Base-by-base conservation (phyloP, 2,888 invertebrate species). In the Eupithecia insigniata region DNA sequence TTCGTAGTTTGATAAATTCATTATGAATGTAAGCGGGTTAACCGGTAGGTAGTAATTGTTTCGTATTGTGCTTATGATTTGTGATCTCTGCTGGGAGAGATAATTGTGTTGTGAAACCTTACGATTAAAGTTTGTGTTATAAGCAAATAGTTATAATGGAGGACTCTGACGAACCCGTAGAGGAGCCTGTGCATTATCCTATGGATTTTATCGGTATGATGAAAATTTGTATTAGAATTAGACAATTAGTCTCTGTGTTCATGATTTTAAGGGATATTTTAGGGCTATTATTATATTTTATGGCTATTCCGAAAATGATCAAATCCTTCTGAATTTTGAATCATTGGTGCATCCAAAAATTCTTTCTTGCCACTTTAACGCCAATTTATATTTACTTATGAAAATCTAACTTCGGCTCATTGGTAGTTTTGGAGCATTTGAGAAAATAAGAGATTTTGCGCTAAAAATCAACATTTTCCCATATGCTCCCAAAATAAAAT, bases 71-170 rank as follows among this genome's bases (percentile, higher is more conserved):
- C 28, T 14, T 12, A 55, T 60, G 28, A 58, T 10, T 26, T 58
- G 18, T 60, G 26, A 26, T 51, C 22, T 55, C 22, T 51, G 46
- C n/a, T 51, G 22, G 22, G 2, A 51, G 46, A 51, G 46, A 51
- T 1, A 46, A 51, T 51, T 51, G 22, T 22, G 7, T 22, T 26
- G 26, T 26, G 5, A 14, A 14, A 55, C 22, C 10, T 22, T 55
- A 26, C 14, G 55, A 26, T 22, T 55, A 26, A 55, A 26, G 55
- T 55, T 55, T 26, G 51, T 51, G 51, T 12, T 43, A 3, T 18
- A 22, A n/a, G 22, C 5, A 55, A 55, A 26, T 22, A 26, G 14
- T 26, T 26, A 55, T 3, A 74, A n/a, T 74, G 74, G 71, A 64
- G 26, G 74, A 69, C 16, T 65, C 62, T 16, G 71, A 71, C 10